Percentiles rank a stretch among this genome's conserved stretches.
phyloP scores from a whole-genome alignment of 2,888 invertebrate genomes.

The Lycia hirtaria region DNA sequence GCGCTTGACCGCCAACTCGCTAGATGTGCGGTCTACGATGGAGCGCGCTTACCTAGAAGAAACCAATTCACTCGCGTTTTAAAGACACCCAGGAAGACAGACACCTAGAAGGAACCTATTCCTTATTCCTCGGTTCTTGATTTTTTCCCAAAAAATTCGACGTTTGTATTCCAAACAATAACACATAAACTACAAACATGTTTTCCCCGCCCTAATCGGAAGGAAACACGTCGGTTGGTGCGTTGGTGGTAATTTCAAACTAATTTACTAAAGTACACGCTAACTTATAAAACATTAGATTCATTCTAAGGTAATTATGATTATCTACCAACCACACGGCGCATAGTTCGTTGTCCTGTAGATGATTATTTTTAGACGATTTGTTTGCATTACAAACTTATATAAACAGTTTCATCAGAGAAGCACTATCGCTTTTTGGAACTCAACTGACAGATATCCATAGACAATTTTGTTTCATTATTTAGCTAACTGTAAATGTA shows the following conservation, averaged over 20 bases:
- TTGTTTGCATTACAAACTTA: background rate
- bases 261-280: constrained; percentile 35
- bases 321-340: background rate
- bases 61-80: too few species aligned
- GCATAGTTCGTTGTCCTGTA: constrained; percentile 12
- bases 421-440: background rate
- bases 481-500: background rate
- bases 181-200: background rate
- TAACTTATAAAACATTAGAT: constrained; percentile 19
- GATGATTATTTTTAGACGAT: constrained; percentile 2
- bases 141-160: too few species aligned
- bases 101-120: too few species aligned
- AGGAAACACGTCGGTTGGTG: constrained; percentile 32
- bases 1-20: too few species aligned
- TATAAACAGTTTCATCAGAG: background rate
- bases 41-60: too few species aligned
- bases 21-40: too few species aligned
- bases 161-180: background rate
- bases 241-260: constrained; percentile 16
- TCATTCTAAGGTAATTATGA: constrained; percentile 11
- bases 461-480: background rate
- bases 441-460: background rate
- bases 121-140: too few species aligned
- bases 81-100: too few species aligned
- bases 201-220: constrained; percentile 35